Base-by-base conservation (phyloP, 2,113 vertebrate genomes). In the Dicrurus megarhynchus region DNA sequence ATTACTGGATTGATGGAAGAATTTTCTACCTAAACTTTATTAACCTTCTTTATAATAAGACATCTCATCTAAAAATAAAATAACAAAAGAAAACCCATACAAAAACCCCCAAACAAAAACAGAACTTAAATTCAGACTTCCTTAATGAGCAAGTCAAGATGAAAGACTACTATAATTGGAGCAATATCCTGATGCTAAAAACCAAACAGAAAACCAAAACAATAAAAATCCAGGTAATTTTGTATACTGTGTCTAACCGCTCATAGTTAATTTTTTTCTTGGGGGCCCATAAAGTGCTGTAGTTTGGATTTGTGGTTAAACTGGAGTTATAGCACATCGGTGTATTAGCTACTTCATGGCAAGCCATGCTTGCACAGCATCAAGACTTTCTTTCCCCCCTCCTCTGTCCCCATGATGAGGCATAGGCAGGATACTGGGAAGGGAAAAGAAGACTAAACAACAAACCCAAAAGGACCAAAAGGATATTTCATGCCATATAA, bases 381-480 rank as follows among this genome's bases (percentile, higher is more conserved):
- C 52, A 57, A 52, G 37, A 10, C 6, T 49, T 80, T 56, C 17
- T 46, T 59, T 21, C 2, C 0, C 7, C 3, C 3, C 7, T 1
- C 7, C 23, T 56, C 30, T 32, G 16, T 50, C 11, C 7, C 5
- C 30, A 15, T 3, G 70, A 30, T 27, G 26, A 18, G 39, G 8
- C 5, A 49, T 13, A 46, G 26, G 26, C 18, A 76, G 33, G n/a
- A 28, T 39, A 8, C 5, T 35, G 18, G 42, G 15, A 90, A 64
- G 5, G 14, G 21, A 21, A 7, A 64, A 57, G 61, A 67, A 65
- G 35, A 26, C 1, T 50, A 23, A 46, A 63, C 6, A 35, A 20
- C 24, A 47, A 14, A 41, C 32, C 6, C 28, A 87, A 60, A 84
- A 0, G 60, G 28, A 46, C 15, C 5, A 68, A 67, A 71, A 49